phyloP scores from a whole-genome alignment of 1,140 invertebrate species.

The Oedothorax gibbosus region DNA sequence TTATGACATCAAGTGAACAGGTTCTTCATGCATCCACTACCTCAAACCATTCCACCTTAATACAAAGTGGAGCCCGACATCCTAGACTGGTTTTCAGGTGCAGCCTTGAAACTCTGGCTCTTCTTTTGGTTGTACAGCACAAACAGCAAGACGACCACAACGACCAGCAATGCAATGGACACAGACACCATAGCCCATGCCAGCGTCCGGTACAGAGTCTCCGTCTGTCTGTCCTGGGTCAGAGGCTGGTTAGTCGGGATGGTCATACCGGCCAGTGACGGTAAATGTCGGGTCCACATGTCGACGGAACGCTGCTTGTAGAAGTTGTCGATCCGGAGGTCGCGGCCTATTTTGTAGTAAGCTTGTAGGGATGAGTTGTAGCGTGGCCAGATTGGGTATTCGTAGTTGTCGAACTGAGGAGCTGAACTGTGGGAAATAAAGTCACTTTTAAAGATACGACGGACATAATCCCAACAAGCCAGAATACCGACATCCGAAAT shows the following conservation, averaged over 20 bases:
- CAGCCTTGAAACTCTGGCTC: conserved; percentile 64
- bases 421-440: conserved; percentile 52
- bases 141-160: conserved; percentile 62
- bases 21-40: no score
- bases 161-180: conserved; percentile 60
- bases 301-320: conserved; percentile 54
- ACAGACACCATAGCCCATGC: conserved; percentile 65
- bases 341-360: conserved; percentile 61
- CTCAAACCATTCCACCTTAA: conserved; percentile 7
- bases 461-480: no score
- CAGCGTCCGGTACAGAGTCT: conserved; percentile 62
- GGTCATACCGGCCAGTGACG: conserved; percentile 40
- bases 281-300: conserved; percentile 62
- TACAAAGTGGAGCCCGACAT: conserved; percentile 63
- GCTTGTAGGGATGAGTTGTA: conserved; percentile 44
- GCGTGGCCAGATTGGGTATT: conserved; percentile 62
- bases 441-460: neutral
- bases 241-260: conserved; percentile 40
- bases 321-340: conserved; percentile 12
- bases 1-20: no score
- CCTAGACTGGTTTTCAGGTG: conserved; percentile 48
- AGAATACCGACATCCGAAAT: no score
- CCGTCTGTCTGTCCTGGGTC: conserved; percentile 31
- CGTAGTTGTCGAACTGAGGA: conserved; percentile 60
- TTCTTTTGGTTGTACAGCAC: conserved; percentile 63